Evolutionary conservation across 2,113 vertebrate genomes (phyloP).

Genomic region (Origma solitaria): DNA sequence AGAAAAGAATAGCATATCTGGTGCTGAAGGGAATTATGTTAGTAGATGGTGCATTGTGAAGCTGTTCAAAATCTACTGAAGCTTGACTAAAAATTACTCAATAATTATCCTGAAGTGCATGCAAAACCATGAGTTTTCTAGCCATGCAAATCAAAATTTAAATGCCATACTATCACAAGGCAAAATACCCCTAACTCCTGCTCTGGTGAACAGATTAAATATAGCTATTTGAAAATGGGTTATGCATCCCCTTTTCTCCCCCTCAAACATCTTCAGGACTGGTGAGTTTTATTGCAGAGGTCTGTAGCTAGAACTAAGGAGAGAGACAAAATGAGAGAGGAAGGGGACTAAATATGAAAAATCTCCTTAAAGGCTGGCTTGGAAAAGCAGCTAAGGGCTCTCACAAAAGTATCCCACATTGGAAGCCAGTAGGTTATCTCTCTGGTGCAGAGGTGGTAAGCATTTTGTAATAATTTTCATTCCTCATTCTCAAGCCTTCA

Average conservation of each 20-base stretch:
- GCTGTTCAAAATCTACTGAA: neutral
- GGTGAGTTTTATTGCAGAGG: neutral
- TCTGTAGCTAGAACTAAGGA: neutral
- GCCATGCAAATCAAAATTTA: neutral
- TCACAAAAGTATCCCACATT: neutral
- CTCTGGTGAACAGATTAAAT: neutral
- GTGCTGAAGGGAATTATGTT: neutral
- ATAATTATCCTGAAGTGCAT: neutral
- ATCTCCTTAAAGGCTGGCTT: neutral
- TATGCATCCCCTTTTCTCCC: accelerated
- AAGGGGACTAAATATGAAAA: neutral
- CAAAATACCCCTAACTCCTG: neutral
- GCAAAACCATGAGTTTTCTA: neutral
- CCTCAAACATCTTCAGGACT: neutral
- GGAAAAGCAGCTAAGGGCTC: neutral
- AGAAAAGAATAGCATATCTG: neutral
- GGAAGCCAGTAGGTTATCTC: neutral
- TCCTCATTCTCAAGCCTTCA: neutral
- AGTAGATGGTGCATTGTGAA: neutral
- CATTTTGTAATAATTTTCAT: neutral
- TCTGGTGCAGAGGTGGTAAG: neutral
- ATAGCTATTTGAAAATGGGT: neutral
- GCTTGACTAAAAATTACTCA: neutral
- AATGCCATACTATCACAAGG: neutral
- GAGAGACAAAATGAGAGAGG: neutral